Evolutionary conservation across 2,113 vertebrate species (phyloP).

Genomic region (Lanius ludovicianus): DNA sequence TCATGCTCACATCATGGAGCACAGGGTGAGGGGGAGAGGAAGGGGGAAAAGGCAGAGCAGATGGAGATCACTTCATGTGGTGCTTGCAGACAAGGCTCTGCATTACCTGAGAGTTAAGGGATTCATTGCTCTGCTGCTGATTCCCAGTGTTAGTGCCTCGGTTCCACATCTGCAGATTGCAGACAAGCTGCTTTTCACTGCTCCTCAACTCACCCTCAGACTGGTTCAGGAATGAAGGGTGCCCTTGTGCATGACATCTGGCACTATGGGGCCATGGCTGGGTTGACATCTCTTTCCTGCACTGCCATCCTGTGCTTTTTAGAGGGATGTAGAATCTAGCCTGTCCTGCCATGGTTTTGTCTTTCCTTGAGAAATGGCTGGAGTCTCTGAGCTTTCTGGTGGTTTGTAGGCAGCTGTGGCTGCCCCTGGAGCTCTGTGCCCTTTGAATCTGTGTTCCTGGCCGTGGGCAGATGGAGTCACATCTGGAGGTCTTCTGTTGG

Average conservation of each 20-base stretch:
- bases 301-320: neutral
- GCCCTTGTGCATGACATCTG: neutral
- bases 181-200: neutral
- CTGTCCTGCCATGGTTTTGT: neutral
- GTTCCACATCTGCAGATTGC: neutral
- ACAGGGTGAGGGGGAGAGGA: neutral
- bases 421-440: neutral
- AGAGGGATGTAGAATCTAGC: neutral
- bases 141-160: fast-evolving
- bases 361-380: neutral
- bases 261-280: neutral
- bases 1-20: neutral
- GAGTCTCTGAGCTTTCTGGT: neutral
- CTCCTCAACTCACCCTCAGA: neutral
- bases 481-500: neutral
- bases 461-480: neutral
- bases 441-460: neutral
- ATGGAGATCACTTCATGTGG: neutral
- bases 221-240: neutral
- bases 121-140: neutral
- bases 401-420: neutral
- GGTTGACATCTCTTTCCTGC: neutral
- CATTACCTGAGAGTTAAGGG: neutral
- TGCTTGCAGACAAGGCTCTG: neutral
- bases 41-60: neutral